Base-by-base conservation (phyloP, 1,140 invertebrate species). In the Drosophila miranda region DNA sequence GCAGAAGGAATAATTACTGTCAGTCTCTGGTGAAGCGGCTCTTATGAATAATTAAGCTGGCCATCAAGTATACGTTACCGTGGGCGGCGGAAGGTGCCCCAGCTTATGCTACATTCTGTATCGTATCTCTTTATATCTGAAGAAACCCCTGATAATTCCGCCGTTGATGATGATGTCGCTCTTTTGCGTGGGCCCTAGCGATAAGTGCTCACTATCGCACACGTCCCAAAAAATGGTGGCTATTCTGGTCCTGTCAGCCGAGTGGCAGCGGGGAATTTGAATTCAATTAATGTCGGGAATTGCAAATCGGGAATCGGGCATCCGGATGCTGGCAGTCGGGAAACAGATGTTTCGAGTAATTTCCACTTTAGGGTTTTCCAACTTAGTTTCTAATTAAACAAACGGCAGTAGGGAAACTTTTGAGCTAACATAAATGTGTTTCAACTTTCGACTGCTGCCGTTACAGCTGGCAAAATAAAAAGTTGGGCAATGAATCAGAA, bases 321-420 rank as follows among this genome's bases (percentile, higher is more conserved):
- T 8, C 30, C 30, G 38, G 52, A 42, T 48, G 28, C 8, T 11
- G 6, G 11, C 56, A 72, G 28, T 51, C 30, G 28, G 52, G 41
- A 50, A 73, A 63, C 67, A 70, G 54, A 52, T 59, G 64, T 69
- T 64, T 43, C 53, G 11, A n/a, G 26, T 73, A 56, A 56, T 67
- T 67, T 34, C 34, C 63, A 56, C 61, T 63, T 50, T 23, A 13
- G 13, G 16, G 44, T 34, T 51, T 51, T 41, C 11, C 11, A 59
- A 57, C 58, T 73, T 63, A 42, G 42, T 73, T 73, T 72, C 73
- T 73, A 62, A 73, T 73, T 56, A 73, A 30, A 42, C 58, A 42
- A 3, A 42, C 41, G 14, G 14, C 28, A 6, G 57, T 41, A 38
- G 28, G 38, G 34, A 26, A 55, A 56, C 23, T 68, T 68, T 38